Evolutionary conservation across 2,797 vertebrate species (phyloP).

Genomic region (Varecia variegata): DNA sequence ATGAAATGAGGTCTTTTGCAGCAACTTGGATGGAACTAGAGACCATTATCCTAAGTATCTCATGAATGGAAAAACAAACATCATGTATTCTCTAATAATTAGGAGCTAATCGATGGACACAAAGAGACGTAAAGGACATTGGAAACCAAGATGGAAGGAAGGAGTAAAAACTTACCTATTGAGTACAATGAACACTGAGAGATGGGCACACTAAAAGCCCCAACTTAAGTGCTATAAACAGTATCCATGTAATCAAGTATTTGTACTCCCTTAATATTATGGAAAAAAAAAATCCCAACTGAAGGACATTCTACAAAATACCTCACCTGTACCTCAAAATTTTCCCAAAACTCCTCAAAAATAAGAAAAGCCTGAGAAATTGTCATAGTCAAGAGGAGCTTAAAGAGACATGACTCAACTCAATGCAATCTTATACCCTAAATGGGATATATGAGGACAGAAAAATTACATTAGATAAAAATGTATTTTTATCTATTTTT

Average conservation of each 20-base stretch:
- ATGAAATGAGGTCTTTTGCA: not conserved
- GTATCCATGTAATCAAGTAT: not conserved
- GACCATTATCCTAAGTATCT: not conserved
- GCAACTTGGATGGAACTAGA: not conserved
- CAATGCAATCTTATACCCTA: not conserved
- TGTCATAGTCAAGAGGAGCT: not conserved
- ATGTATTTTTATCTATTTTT: not conserved
- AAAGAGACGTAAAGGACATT: not conserved
- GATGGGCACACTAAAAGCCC: not conserved
- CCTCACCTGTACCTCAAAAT: not conserved
- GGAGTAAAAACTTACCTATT: not conserved
- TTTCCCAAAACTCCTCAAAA: not conserved
- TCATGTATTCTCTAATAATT: not conserved
- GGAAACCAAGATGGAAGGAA: not conserved
- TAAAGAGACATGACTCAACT: not conserved
- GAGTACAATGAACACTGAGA: not conserved
- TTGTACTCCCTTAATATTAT: not conserved
- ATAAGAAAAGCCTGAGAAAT: not conserved
- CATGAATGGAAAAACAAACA: not conserved
- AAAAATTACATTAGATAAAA: not conserved
- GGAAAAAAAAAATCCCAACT: not conserved
- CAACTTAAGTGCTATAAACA: not conserved
- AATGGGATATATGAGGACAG: not conserved
- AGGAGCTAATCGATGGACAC: not conserved
- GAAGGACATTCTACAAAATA: not conserved